Conservation (phyloP, 2,113 vertebrate genomes). For the Pachypanchax playfairii region DNA sequence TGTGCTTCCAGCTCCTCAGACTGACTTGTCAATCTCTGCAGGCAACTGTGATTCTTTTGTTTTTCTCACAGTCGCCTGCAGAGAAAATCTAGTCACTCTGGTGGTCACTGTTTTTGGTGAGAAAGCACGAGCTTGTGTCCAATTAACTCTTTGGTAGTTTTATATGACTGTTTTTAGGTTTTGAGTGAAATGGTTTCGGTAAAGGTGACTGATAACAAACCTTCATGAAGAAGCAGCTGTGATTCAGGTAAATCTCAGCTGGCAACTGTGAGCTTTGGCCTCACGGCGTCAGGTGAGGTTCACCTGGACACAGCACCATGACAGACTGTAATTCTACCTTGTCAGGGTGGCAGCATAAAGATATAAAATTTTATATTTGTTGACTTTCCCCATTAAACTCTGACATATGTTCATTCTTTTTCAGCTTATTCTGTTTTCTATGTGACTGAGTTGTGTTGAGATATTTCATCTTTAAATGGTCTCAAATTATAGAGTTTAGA, state of each 20-base stretch:
- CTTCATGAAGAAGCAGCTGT: conserved; percentile 72
- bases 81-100: conserved; percentile 85
- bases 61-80: conserved; percentile 86
- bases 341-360: too few relatives aligned
- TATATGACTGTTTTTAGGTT: too few relatives aligned
- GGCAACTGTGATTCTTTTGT: conserved; percentile 87
- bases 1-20: conserved; percentile 50
- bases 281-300: conserved; percentile 91
- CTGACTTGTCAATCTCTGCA: conserved; percentile 92
- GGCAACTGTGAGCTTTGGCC: conserved; percentile 93
- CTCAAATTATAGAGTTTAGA: too few relatives aligned
- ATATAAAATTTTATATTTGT: too few relatives aligned
- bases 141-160: too few relatives aligned
- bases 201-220: not conserved
- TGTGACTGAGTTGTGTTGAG: too few relatives aligned
- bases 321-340: not conserved
- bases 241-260: conserved; percentile 96
- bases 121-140: too few relatives aligned
- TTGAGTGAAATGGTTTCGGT: too few relatives aligned
- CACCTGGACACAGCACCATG: conserved; percentile 81
- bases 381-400: too few relatives aligned
- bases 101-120: conserved; percentile 1
- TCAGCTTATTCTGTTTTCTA: too few relatives aligned
- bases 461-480: too few relatives aligned
- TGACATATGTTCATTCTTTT: too few relatives aligned